Base-by-base conservation (phyloP, 2,888 invertebrate species). In the Punctoribates punctum region DNA sequence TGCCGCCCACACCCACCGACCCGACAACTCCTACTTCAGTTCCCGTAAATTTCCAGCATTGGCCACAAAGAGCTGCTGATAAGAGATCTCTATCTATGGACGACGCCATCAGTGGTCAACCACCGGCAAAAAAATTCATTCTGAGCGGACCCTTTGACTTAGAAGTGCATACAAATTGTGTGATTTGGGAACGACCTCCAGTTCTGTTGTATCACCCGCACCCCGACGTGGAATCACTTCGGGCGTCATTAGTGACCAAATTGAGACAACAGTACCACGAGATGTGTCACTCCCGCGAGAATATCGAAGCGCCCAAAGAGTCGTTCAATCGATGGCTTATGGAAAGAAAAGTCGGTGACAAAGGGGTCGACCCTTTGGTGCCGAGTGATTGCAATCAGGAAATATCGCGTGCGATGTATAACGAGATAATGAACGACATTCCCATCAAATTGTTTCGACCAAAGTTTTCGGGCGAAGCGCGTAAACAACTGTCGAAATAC, bases 371-470 rank as follows among this genome's bases (percentile, higher is more conserved):
- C 86, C 93, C 96, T 0, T 84, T 97, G 73, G 85, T 97, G 73
- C 96, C 97, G 9, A 94, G 94, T 84, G 90, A 90, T 83, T 96
- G 96, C 85, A 89, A 90, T 81, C 92, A 93, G 1, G 96, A 96
- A 85, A 91, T 97, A 81, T 96, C 96, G 6, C 89, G 90, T 83
- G 91, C 93, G 1, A 95, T 97, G 96, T 95, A 95, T 85, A 90
- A 94, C 79, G 97, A 97, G 86, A 94, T 97, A 75, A 96, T 97
- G 94, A 93, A 95, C 85, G 96, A 97, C 85, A 94, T 98, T 83
- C 97, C 97, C 13, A 93, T 97, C 78, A 96, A 95, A 85, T 88
- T 97, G 77, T 89, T 93, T n/a, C 90, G 94, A 83, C 96, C 96
- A 11, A 95, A 96, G 85, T 96, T 93, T 83, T 93, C 95, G 3